These are phyloP conservation scores for Synaphobranchus kaupii DNA, from an alignment of 2,797 vertebrate genomes.

Conservation along the genomic window DNA sequence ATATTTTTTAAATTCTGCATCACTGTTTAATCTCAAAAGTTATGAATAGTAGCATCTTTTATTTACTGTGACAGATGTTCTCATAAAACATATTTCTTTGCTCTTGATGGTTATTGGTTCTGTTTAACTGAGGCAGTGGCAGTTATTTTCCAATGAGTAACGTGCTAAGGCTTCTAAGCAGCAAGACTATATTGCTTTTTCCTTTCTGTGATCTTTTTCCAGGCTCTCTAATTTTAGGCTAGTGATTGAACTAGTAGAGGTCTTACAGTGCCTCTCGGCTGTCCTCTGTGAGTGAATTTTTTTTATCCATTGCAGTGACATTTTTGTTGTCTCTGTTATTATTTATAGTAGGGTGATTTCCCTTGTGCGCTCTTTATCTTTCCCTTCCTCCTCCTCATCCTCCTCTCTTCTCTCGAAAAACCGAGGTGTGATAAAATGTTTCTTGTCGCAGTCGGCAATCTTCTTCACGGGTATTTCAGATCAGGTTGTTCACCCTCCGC, in stretches of 20 bases:
- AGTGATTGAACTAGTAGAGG: not conserved
- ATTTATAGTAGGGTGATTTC: not conserved
- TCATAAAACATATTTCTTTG: not conserved
- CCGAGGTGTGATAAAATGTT: not conserved
- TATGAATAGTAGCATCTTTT: slow-evolving; percentile 7
- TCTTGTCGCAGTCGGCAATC: not conserved
- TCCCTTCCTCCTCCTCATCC: not conserved
- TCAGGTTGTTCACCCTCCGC: not conserved
- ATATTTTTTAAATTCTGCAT: not conserved
- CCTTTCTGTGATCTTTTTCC: not conserved
- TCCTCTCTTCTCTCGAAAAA: not conserved
- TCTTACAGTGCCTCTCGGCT: not conserved
- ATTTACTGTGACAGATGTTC: slow-evolving; percentile 12
- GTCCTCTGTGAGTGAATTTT: not conserved
- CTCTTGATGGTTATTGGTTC: slow-evolving; percentile 7
- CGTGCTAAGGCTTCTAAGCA: not conserved
- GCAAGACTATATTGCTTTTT: not conserved
- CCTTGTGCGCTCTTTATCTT: not conserved
- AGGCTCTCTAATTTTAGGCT: not conserved
- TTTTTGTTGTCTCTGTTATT: not conserved
- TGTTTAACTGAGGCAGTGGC: not conserved
- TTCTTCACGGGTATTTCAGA: not conserved
- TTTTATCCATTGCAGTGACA: not conserved
- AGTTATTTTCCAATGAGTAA: not conserved
- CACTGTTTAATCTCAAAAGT: not conserved